These are phyloP conservation scores for Linepithema humile DNA, from an alignment of 1,140 invertebrate genomes.

Conservation along the genomic window DNA sequence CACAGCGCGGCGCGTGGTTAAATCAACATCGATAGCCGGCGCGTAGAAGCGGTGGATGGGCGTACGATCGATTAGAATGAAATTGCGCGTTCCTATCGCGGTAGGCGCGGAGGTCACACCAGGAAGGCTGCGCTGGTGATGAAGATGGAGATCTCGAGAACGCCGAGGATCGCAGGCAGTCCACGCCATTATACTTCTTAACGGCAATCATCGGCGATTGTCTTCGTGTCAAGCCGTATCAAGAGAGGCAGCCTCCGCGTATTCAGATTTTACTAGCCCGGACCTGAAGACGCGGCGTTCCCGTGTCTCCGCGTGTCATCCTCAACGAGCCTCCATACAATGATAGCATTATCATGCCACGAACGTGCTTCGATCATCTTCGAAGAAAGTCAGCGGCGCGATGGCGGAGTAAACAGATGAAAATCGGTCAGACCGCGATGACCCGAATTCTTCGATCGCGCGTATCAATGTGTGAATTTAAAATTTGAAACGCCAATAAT, in stretches of 20 bases:
- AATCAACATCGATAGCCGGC: conserved; percentile 57
- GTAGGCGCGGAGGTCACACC: conserved; percentile 56
- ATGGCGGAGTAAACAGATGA: conserved; percentile 14
- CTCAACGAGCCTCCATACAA: conserved; percentile 61
- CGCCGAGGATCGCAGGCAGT: conserved; percentile 31
- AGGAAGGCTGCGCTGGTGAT: conserved; percentile 33
- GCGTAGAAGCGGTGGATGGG: conserved; percentile 36
- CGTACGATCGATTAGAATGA: conserved; percentile 70
- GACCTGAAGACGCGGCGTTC: conserved; percentile 51
- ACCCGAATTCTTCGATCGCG: conserved; percentile 17
- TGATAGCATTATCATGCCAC: conserved; percentile 61
- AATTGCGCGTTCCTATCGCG: conserved; percentile 65
- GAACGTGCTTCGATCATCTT: conserved; percentile 32
- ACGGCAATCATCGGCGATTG: conserved; percentile 76
- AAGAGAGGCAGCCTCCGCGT: conserved; percentile 60
- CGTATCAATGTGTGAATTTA: background rate
- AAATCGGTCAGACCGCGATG: conserved; percentile 11
- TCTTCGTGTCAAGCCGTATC: conserved; percentile 72
- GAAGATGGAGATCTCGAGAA: conserved; percentile 22
- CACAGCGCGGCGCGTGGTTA: conserved; percentile 8
- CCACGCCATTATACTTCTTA: conserved; percentile 68
- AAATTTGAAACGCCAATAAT: conserved; percentile 1
- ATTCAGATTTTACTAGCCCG: conserved; percentile 74
- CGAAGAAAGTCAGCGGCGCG: conserved; percentile 51
- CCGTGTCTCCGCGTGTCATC: conserved; percentile 22